Evolutionary conservation across 2,113 vertebrate species (phyloP).

Genomic region (Polypterus senegalus): DNA sequence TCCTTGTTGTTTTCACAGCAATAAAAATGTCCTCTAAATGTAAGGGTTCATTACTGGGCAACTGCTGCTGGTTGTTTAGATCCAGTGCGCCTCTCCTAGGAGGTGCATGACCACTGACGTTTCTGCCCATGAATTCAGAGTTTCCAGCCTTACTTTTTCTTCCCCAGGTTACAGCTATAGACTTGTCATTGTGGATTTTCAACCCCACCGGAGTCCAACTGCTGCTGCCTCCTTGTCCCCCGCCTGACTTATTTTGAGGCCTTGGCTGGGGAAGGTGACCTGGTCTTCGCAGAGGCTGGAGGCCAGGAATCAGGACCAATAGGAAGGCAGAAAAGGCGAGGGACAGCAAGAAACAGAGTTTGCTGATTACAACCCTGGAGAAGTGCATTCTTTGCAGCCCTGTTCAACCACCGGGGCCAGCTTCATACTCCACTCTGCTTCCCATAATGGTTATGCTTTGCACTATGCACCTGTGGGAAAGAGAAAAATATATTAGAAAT

Average conservation of each 20-base stretch:
- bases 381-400: constrained; percentile 50
- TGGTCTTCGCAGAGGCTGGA: constrained; percentile 33
- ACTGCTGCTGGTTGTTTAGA: background rate
- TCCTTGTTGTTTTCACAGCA: constrained; percentile 85
- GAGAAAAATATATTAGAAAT: background rate
- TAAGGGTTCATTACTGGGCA: constrained; percentile 38
- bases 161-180: too few relatives aligned
- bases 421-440: constrained; percentile 21
- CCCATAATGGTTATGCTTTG: constrained; percentile 35
- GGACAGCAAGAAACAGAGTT: constrained; percentile 67
- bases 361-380: constrained; percentile 54
- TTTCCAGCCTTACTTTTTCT: background rate
- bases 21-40: constrained; percentile 77
- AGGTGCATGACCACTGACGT: background rate
- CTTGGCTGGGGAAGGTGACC: constrained; percentile 30
- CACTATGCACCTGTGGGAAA: constrained; percentile 18
- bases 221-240: constrained; percentile 5
- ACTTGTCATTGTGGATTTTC: background rate
- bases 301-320: constrained; percentile 54
- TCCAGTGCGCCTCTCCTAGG: background rate
- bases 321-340: constrained; percentile 59
- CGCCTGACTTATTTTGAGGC: constrained; percentile 21
- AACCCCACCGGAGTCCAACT: background rate
- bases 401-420: constrained; percentile 51
- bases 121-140: background rate